Evolutionary conservation across 2,113 vertebrate genomes (phyloP).

Genomic region (Mionectes macconnelli): DNA sequence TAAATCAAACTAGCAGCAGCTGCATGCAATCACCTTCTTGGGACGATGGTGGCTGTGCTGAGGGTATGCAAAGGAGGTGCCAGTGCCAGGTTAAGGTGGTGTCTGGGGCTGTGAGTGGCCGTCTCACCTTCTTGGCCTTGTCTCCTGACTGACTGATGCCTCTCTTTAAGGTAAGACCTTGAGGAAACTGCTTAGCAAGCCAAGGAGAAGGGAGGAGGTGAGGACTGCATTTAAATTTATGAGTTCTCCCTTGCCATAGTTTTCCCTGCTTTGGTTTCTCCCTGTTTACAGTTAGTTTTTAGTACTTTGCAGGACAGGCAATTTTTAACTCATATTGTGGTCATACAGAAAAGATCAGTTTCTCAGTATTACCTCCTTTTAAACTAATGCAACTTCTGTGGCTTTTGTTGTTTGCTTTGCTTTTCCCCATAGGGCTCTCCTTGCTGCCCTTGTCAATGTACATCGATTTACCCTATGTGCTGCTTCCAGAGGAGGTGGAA

Average conservation of each 20-base stretch:
- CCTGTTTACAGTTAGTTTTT: not conserved
- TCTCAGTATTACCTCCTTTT: not conserved
- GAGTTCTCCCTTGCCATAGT: not conserved
- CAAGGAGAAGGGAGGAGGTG: not conserved
- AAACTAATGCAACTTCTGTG: not conserved
- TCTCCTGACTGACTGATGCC: not conserved
- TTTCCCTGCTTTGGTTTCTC: not conserved
- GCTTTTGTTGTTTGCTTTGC: not conserved
- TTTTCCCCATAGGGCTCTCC: not conserved
- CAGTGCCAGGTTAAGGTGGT: not conserved
- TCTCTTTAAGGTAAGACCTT: not conserved
- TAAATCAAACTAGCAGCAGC: not conserved
- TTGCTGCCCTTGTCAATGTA: rapidly evolving
- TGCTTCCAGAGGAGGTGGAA: not conserved
- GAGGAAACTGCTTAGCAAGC: not conserved
- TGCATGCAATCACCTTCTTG: not conserved
- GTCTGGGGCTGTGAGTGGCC: not conserved
- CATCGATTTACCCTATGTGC: not conserved
- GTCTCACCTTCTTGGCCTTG: not conserved
- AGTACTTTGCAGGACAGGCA: not conserved
- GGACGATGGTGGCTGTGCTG: not conserved
- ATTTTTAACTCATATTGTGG: not conserved
- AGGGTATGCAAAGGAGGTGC: not conserved
- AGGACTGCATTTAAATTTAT: not conserved
- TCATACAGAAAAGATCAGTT: not conserved